Evolutionary conservation across 2,797 vertebrate genomes (phyloP), one percentile per base, ranked within the genome.

Genomic region (Telmatherina bonti): DNA sequence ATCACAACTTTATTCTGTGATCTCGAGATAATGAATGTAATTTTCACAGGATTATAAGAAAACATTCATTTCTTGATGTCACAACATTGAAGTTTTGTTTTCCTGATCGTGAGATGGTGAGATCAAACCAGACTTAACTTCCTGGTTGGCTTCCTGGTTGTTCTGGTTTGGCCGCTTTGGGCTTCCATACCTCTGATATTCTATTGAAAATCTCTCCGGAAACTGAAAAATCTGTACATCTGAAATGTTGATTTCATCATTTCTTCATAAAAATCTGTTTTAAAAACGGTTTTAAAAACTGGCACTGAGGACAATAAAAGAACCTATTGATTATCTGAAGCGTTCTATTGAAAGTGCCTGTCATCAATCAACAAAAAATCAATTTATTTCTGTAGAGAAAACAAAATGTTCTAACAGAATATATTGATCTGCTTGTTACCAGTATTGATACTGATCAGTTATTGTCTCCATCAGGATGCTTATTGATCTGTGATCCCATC

Each of bases 361-460:
- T 11, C 8, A 35, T 35, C 12, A 11, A 35, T 35, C 33, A 35
- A 11, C 33, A 35, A 11, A 11, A 30, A 30, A 30, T 30, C 3
- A 30, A 30, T 30, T 68, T 60, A 33, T 27, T 72, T 58, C 20
- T 49, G n/a, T 20, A 20, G 30, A 26, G 22, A 29, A 13, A 10
- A 38, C 10, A 10, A 38, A 13, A 13, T 15, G 36, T 43, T 43
- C 5, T 18, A 43, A 43, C 18, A 20, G 36, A 38, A 43, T 27
- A 4, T 43, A 11, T 62, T 47, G 11, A 63, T 70, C 20, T 43
- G 38, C 59, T 78, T 74, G 29, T n/a, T 12, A 22, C 6, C 15
- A 33, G 22, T 20, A 63, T 29, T 36, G 22, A 52, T 0, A 9
- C 51, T 38, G 11, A 53, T 1, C 29, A 62, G 13, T 26, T 35